phyloP scores from a whole-genome alignment of 1,140 invertebrate genomes.

The Heliconius congener region DNA sequence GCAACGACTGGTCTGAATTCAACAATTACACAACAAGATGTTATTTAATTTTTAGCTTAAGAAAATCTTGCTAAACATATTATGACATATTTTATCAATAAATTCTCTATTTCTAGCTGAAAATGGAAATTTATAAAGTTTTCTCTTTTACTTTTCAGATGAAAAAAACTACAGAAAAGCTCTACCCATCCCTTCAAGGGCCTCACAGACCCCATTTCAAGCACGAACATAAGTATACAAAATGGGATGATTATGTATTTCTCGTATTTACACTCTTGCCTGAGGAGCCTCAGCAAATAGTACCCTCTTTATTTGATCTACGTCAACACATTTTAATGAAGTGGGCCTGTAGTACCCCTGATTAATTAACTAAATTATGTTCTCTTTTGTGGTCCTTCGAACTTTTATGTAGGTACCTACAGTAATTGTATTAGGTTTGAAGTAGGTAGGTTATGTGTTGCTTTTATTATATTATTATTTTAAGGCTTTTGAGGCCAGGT shows the following conservation, averaged over 20 bases:
- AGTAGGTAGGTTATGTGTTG: too few relatives aligned
- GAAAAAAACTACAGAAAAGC: not conserved
- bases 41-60: too few relatives aligned
- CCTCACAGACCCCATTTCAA: not conserved
- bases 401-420: not conserved
- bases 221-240: slow-evolving; percentile 13
- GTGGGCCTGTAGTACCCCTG: slow-evolving; percentile 50
- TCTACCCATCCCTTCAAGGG: not conserved
- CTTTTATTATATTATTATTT: too few relatives aligned
- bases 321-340: slow-evolving; percentile 66
- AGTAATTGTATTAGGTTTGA: not conserved
- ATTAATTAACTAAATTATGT: slow-evolving; percentile 53
- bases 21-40: too few relatives aligned
- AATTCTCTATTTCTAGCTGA: too few relatives aligned
- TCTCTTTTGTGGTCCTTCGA: slow-evolving; percentile 22
- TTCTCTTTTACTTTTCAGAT: not conserved
- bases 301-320: slow-evolving; percentile 63
- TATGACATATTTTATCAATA: too few relatives aligned
- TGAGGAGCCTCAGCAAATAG: slow-evolving; percentile 57
- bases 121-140: too few relatives aligned
- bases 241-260: slow-evolving; percentile 23
- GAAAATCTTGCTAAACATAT: too few relatives aligned
- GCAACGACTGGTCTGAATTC: too few relatives aligned
- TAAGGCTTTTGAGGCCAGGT: too few relatives aligned
- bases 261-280: slow-evolving; percentile 51